A percentile compares a stretch with the other conserved stretches of the same genome.
Conservation (phyloP, 2,888 invertebrate genomes). For the Marronus borbonicus region DNA sequence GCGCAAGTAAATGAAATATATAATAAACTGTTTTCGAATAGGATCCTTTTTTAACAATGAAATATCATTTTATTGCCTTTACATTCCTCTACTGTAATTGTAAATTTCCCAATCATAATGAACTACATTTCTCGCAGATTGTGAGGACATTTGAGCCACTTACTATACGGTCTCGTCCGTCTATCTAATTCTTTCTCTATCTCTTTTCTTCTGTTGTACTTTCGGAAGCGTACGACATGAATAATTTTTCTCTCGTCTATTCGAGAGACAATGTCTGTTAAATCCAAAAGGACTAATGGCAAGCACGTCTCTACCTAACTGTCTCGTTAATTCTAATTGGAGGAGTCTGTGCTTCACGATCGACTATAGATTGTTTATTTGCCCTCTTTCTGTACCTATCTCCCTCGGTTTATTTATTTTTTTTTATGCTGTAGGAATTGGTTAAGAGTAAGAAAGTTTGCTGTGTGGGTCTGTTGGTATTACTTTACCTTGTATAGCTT, state of each 20-base stretch:
- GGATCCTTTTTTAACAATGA: too few relatives aligned
- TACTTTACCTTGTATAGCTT: background rate
- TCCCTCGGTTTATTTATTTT: background rate
- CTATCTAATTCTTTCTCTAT: background rate
- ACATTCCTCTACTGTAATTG: slow-evolving; percentile 5
- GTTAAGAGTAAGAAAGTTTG: background rate
- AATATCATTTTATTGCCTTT: background rate
- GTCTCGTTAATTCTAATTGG: slow-evolving; percentile 42
- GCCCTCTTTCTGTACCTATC: background rate
- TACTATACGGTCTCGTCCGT: background rate
- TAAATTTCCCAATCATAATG: slow-evolving; percentile 35
- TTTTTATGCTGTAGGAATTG: background rate
- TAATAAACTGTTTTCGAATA: too few relatives aligned
- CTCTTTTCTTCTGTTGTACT: background rate
- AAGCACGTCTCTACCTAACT: slow-evolving; percentile 23
- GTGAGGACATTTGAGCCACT: background rate
- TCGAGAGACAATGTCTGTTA: slow-evolving; percentile 28
- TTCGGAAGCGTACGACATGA: background rate
- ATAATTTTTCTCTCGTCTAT: slow-evolving; percentile 19
- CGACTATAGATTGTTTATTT: slow-evolving; percentile 24
- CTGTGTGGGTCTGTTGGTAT: background rate
- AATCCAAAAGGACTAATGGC: slow-evolving; percentile 34
- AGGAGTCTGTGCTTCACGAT: slow-evolving; percentile 13
- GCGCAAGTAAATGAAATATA: too few relatives aligned
- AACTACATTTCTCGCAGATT: slow-evolving; percentile 15